Conservation (phyloP, 1,140 invertebrate species). For the Euschistus heros region DNA sequence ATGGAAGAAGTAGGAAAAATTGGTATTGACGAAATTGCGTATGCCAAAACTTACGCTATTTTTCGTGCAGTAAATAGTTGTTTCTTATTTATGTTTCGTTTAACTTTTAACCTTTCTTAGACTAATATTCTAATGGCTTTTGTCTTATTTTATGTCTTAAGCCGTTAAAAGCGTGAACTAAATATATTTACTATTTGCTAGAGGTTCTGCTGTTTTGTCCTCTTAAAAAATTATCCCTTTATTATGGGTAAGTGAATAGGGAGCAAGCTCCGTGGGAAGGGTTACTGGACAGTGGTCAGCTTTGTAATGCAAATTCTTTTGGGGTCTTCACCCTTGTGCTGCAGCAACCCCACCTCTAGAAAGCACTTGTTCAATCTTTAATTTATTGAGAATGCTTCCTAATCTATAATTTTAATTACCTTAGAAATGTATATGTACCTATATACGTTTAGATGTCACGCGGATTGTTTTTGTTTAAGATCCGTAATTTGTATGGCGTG, state of each 20-base stretch:
- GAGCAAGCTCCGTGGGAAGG: background rate
- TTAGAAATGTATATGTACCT: no score
- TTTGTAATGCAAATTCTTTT: background rate
- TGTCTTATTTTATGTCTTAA: no score
- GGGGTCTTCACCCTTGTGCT: constrained; percentile 6
- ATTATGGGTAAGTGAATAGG: background rate
- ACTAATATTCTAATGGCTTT: no score
- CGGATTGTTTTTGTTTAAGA: no score
- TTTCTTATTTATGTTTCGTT: no score
- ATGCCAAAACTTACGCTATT: no score
- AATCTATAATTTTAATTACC: background rate
- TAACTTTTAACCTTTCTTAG: no score
- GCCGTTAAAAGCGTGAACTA: background rate
- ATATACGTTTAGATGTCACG: no score
- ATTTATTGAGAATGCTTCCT: background rate
- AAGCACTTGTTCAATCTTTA: background rate
- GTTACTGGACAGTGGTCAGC: constrained; percentile 6
- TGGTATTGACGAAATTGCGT: no score
- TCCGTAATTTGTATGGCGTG: no score
- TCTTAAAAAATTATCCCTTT: background rate
- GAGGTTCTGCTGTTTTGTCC: background rate
- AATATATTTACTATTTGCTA: background rate
- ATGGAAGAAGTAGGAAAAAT: no score
- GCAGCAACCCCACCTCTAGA: background rate
- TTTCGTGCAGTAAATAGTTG: no score